Evolutionary conservation across 2,797 vertebrate species (phyloP).

Genomic region (Sebastes cheni): DNA sequence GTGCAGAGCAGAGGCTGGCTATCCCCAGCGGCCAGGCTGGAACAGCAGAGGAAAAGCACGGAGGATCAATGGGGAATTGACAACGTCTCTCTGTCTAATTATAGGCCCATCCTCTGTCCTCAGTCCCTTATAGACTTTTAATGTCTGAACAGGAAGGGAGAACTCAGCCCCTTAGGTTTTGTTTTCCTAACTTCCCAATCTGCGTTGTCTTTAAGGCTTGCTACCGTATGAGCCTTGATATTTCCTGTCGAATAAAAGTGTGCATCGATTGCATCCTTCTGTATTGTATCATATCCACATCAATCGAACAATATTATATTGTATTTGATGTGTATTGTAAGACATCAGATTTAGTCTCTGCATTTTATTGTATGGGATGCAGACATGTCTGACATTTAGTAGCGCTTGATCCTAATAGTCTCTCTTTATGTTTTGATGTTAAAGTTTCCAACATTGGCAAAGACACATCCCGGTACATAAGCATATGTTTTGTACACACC

Average conservation of each 20-base stretch:
- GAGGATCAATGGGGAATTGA: slow-evolving; percentile 62
- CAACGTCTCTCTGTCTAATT: slow-evolving; percentile 56
- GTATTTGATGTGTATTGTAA: no score
- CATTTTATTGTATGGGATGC: background rate
- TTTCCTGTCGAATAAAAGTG: background rate
- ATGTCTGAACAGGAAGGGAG: background rate
- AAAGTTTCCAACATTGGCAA: background rate
- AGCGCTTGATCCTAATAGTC: no score
- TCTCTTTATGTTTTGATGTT: background rate
- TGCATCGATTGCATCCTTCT: background rate
- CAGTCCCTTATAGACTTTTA: slow-evolving; percentile 27
- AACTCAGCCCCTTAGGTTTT: slow-evolving; percentile 9
- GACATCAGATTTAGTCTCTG: no score
- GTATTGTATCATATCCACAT: no score
- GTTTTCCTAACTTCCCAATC: background rate
- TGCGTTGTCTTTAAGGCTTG: background rate
- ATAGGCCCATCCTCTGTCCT: slow-evolving; percentile 32
- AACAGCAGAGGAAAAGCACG: slow-evolving; percentile 38
- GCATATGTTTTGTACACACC: background rate
- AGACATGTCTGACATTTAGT: background rate
- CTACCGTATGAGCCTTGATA: background rate
- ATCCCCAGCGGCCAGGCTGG: slow-evolving; percentile 16
- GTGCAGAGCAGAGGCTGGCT: slow-evolving; percentile 19
- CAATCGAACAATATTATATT: no score
- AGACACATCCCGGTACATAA: background rate